Conservation (phyloP, 2,888 invertebrate genomes). For the Lycocerus yunnanus region DNA sequence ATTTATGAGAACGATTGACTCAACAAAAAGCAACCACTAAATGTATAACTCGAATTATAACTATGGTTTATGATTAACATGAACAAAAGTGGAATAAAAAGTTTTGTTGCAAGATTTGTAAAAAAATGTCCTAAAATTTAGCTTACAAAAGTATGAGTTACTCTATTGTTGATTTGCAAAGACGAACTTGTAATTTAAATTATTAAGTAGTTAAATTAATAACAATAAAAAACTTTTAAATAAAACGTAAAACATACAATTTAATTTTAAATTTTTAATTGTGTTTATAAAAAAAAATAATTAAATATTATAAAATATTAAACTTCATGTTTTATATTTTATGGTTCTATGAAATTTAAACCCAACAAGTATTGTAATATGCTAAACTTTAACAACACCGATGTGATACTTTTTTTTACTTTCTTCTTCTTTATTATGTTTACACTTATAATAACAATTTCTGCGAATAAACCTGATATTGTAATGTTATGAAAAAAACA, state of each 20-base stretch:
- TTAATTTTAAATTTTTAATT: not conserved
- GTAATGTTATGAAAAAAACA: not conserved
- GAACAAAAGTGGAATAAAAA: not conserved
- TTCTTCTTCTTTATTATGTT: not conserved
- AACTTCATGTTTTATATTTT: not conserved
- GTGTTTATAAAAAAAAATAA: not conserved
- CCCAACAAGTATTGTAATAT: not conserved
- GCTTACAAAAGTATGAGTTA: not conserved
- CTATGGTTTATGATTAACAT: not conserved
- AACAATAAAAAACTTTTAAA: not conserved
- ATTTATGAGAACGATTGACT: not conserved
- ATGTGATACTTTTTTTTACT: not conserved
- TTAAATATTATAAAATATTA: not conserved
- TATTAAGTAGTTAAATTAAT: not conserved
- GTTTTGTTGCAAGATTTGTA: not conserved
- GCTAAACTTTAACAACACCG: not conserved
- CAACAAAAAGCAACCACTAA: not conserved
- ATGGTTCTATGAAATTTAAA: not conserved
- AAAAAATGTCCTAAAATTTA: not conserved
- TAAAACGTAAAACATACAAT: not conserved
- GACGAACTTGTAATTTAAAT: not conserved
- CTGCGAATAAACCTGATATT: not conserved
- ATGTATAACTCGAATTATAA: not conserved
- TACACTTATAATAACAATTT: not conserved
- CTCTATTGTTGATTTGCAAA: not conserved